These are phyloP conservation scores for Mizuhopecten yessoensis DNA, from an alignment of 1,140 invertebrate species.

Conservation along the genomic window DNA sequence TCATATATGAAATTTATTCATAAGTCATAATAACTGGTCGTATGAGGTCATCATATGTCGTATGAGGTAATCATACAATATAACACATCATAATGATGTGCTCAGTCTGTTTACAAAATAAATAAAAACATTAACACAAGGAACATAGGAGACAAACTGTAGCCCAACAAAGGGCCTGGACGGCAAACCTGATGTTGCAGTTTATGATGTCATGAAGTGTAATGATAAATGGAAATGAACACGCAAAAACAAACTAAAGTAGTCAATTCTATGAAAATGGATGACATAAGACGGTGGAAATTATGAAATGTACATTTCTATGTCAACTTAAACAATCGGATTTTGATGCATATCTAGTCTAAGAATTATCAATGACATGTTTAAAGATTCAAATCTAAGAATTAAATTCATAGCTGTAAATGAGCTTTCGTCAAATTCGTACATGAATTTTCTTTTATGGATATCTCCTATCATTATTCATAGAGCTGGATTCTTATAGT, in stretches of 20 bases:
- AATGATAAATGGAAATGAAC: not conserved
- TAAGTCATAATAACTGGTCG: conserved; percentile 14
- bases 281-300: not conserved
- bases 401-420: not conserved
- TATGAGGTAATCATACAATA: not conserved
- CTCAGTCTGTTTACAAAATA: not conserved
- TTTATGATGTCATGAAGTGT: not conserved
- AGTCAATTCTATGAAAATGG: not conserved
- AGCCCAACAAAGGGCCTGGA: conserved; percentile 6
- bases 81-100: conserved; percentile 19
- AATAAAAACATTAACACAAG: too few species aligned
- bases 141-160: not conserved
- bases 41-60: conserved; percentile 3
- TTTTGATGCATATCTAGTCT: not conserved
- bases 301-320: not conserved
- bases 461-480: not conserved
- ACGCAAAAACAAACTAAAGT: not conserved
- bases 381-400: not conserved
- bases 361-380: not conserved
- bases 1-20: conserved; percentile 40
- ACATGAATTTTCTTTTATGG: not conserved
- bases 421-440: not conserved
- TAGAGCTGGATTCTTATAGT: not conserved
- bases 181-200: conserved; percentile 14
- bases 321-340: not conserved